A percentile compares a stretch with the other conserved stretches of the same genome.
Evolutionary conservation across 2,888 invertebrate species (phyloP).

Genomic region (Podotricha telesiphe): DNA sequence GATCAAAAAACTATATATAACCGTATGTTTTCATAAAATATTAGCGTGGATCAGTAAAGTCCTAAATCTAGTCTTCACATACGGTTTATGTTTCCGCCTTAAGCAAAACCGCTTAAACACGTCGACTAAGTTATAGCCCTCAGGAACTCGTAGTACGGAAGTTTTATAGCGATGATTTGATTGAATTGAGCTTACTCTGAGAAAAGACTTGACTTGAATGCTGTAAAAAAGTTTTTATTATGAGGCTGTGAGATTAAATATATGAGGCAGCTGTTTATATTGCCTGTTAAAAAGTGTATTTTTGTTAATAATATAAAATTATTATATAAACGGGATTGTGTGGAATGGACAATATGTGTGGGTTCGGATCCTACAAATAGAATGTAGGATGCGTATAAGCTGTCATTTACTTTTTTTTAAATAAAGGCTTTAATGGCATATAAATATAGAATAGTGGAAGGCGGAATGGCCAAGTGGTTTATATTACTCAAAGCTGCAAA

Average conservation of each 20-base stretch:
- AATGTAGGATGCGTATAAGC: no score
- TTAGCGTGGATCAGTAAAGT: background rate
- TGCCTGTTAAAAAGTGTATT: background rate
- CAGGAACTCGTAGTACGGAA: constrained; percentile 35
- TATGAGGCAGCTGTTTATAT: background rate
- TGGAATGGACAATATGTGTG: no score
- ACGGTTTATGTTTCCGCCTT: constrained; percentile 12
- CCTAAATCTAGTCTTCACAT: constrained; percentile 3
- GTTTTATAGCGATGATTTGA: constrained; percentile 48
- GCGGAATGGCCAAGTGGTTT: background rate
- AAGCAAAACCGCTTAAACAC: constrained; percentile 23
- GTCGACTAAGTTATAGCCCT: constrained; percentile 40
- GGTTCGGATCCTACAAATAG: no score
- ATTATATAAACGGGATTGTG: no score
- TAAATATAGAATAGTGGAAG: no score
- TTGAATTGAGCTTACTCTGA: constrained; percentile 49
- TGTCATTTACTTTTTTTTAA: no score
- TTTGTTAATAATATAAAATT: background rate
- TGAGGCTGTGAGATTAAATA: background rate
- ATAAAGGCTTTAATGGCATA: background rate
- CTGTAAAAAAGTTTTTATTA: constrained; percentile 48
- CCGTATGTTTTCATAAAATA: background rate
- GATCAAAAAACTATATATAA: no score
- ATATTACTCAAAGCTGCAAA: background rate
- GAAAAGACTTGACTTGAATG: constrained; percentile 46